phyloP scores from a whole-genome alignment of 2,797 vertebrate species.

The Hybognathus amarus region DNA sequence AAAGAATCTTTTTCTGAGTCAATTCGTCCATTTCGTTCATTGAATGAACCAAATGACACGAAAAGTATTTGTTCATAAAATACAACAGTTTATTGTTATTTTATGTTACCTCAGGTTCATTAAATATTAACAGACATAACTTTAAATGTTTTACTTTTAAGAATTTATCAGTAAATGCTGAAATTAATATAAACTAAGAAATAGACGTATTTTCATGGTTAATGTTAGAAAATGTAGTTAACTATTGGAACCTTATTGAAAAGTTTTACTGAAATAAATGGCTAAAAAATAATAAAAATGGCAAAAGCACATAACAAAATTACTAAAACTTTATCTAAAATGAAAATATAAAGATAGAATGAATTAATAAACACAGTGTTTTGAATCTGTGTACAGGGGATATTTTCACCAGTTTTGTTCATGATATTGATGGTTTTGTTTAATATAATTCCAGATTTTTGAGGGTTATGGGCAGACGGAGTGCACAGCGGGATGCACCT shows the following conservation, averaged over 20 bases:
- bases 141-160: not conserved
- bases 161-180: not conserved
- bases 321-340: not conserved
- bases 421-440: not conserved
- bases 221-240: not conserved
- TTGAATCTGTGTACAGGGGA: no score
- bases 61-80: not conserved
- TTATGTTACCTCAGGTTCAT: not conserved
- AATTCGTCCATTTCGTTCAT: no score
- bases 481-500: slow-evolving; percentile 83
- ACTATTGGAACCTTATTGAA: not conserved
- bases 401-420: no score
- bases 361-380: not conserved
- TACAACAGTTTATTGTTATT: not conserved
- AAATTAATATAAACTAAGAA: not conserved
- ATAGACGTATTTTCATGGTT: not conserved
- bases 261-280: not conserved
- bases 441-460: slow-evolving; percentile 70
- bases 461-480: slow-evolving; percentile 84
- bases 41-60: no score
- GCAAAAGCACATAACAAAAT: not conserved
- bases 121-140: not conserved
- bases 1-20: no score
- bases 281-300: not conserved
- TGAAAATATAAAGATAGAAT: no score